Evolutionary conservation across 2,797 vertebrate species (phyloP).

Genomic region (Parambassis ranga): DNA sequence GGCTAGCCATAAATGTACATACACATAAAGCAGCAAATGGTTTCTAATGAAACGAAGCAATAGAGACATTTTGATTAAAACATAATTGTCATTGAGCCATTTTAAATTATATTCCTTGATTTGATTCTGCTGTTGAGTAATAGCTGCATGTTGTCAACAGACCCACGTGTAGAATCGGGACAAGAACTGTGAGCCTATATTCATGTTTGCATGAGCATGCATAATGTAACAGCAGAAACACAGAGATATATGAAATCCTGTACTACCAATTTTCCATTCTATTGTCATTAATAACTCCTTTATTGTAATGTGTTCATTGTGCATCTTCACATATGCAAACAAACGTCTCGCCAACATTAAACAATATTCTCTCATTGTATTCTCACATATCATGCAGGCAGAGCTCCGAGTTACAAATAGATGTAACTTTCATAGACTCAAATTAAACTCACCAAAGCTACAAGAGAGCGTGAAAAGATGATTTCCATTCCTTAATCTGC

Average conservation of each 20-base stretch:
- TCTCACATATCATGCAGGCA: slow-evolving; percentile 8
- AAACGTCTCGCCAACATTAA: neutral
- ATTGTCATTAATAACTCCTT: slow-evolving; percentile 12
- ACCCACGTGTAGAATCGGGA: neutral
- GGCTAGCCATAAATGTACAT: too few relatives aligned
- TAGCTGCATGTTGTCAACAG: neutral
- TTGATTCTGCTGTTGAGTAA: too few relatives aligned
- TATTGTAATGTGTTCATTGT: neutral
- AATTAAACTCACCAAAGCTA: slow-evolving; percentile 46
- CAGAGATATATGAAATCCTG: neutral
- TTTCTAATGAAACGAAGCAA: too few relatives aligned
- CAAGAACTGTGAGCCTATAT: slow-evolving; percentile 8
- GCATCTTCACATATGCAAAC: neutral
- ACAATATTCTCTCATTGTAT: neutral
- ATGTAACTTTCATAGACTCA: slow-evolving; percentile 37
- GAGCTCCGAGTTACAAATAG: slow-evolving; percentile 20
- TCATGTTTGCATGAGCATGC: neutral
- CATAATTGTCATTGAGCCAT: neutral
- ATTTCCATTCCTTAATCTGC: slow-evolving; percentile 54
- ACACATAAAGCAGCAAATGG: too few relatives aligned
- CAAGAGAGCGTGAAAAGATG: slow-evolving; percentile 24
- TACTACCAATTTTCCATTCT: neutral
- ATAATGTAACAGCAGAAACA: slow-evolving; percentile 4
- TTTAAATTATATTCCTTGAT: neutral
- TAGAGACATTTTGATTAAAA: slow-evolving; percentile 15